These are phyloP conservation scores for Platichthys stellatus DNA, from an alignment of 2,113 vertebrate genomes.

Conservation along the genomic window DNA sequence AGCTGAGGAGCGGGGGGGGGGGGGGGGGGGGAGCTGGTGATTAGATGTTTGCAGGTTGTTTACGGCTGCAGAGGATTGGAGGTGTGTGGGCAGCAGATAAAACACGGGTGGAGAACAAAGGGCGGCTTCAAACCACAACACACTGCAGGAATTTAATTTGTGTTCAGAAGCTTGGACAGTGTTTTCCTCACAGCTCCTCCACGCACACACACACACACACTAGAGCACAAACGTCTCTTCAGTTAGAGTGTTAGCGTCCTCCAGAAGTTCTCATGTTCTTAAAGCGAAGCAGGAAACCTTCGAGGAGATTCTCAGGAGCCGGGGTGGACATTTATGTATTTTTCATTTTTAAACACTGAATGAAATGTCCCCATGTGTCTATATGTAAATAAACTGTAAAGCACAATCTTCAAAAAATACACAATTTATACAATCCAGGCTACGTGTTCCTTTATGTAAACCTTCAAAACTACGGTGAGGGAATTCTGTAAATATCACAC, in stretches of 20 bases:
- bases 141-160: neutral
- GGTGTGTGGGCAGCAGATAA: neutral
- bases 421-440: conserved; percentile 35
- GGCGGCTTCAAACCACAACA: neutral
- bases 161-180: neutral
- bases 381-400: conserved; percentile 27
- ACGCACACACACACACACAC: no score
- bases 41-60: conserved; percentile 9
- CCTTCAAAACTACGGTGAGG: conserved; percentile 4
- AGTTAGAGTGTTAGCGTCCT: no score
- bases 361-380: neutral
- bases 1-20: conserved; percentile 6
- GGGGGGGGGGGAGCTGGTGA: neutral
- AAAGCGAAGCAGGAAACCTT: no score
- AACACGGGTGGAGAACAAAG: neutral
- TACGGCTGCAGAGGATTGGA: neutral
- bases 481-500: conserved; percentile 30
- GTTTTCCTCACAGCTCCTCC: no score
- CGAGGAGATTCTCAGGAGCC: no score
- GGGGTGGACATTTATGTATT: neutral
- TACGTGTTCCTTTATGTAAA: conserved; percentile 23
- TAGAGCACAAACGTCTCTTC: no score
- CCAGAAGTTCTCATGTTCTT: no score
- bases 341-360: conserved; percentile 30
- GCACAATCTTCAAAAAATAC: conserved; percentile 34